phyloP scores from a whole-genome alignment of 2,113 vertebrate species.

The Trematomus loennbergii region DNA sequence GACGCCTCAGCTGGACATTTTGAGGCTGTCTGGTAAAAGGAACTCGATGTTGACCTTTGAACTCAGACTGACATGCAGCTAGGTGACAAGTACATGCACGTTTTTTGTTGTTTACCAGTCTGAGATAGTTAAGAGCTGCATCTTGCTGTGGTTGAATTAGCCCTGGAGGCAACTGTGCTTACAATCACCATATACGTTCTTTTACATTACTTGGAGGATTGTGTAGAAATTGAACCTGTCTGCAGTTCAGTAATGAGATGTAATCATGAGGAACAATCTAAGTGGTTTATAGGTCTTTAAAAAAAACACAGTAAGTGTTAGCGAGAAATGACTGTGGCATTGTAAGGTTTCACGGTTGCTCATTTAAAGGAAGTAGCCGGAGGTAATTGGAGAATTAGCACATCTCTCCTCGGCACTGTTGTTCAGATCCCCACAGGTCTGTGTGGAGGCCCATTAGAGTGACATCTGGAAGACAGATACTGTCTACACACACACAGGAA shows the following conservation, averaged over 20 bases:
- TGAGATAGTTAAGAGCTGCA: neutral
- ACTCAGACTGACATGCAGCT: conserved; percentile 22
- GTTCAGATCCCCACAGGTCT: conserved; percentile 52
- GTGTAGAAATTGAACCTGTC: neutral
- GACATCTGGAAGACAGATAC: conserved; percentile 71
- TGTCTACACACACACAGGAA: neutral
- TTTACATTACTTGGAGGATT: neutral
- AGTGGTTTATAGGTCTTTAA: conserved; percentile 14
- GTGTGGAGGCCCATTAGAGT: conserved; percentile 56
- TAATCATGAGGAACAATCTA: conserved; percentile 15
- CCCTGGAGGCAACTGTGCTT: neutral
- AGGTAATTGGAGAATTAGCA: conserved; percentile 63
- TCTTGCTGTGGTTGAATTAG: conserved; percentile 36
- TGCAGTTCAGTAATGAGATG: conserved; percentile 9
- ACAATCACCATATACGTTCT: neutral
- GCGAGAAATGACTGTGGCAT: conserved; percentile 7
- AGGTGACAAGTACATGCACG: conserved; percentile 34
- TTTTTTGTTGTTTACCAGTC: conserved; percentile 36
- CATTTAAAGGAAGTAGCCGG: conserved; percentile 36
- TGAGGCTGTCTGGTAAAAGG: conserved; percentile 52
- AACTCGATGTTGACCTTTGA: conserved; percentile 60
- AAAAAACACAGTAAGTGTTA: neutral
- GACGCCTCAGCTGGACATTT: conserved; percentile 55
- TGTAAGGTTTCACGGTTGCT: conserved; percentile 29
- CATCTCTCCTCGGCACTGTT: conserved; percentile 26